Evolutionary conservation across 1,140 invertebrate species (phyloP), one percentile per base, ranked within the genome.

Genomic region (Lucilia sericata): DNA sequence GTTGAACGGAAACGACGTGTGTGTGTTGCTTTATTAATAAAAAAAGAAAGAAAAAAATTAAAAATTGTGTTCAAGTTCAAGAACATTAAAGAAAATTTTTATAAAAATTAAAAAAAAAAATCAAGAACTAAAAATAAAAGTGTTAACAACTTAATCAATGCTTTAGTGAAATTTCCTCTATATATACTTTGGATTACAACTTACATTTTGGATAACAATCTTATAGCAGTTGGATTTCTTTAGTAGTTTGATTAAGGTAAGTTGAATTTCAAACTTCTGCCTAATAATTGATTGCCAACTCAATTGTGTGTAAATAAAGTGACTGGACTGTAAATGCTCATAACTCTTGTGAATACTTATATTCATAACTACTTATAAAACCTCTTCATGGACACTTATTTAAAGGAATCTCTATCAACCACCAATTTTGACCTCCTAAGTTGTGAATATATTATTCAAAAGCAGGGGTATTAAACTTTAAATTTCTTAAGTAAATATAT

Each of bases 321-420:
- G 36, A 25, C 65, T 78, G 76, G 76, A 49, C 76, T 80, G 76
- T 80, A 80, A 80, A 51, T 80, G 42, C 76, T 49, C 76, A 80
- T 49, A 78, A 80, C 4, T 49, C 19, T 80, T 49, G 10, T 19
- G 21, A 70, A 21, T 60, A 70, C n/a, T 70, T 8, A 25, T 21
- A 70, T 70, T 70, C 9, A 70, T 70, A 70, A 25, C n/a, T 70
- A 70, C 21, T 80, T 80, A 17, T 21, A 9, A 49, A 21, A 80
- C 42, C 76, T 80, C 76, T 80, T 80, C 8, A 12, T 21, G n/a
- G n/a, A n/a, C 76, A 80, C 76, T 80, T 80, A 80, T 80, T 80
- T 80, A 80, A 80, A 80, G 47, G n/a, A 49, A 80, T 80, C n/a
- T 12, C 5, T 70, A 49, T 80, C 76, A 80, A 21, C 42, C 76